These are phyloP conservation scores for Acanthurus lineatus DNA, from an alignment of 2,797 vertebrate genomes.

Conservation along the genomic window DNA sequence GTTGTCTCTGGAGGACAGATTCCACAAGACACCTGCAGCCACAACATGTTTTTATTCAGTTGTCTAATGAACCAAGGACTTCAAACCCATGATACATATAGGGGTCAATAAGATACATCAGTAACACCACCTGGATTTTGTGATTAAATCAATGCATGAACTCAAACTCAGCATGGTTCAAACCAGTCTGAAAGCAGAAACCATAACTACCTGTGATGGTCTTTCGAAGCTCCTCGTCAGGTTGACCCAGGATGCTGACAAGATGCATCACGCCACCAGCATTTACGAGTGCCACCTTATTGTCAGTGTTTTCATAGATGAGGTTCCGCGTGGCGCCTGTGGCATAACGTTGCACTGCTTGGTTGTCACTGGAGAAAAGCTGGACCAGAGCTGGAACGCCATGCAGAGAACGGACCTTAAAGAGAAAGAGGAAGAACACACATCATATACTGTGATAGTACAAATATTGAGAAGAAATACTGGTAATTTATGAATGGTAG, in stretches of 20 bases:
- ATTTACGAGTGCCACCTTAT: slow-evolving; percentile 92
- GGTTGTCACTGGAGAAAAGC: slow-evolving; percentile 92
- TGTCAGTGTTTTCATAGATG: slow-evolving; percentile 94
- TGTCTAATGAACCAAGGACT: background rate
- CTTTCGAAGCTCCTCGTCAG: slow-evolving; percentile 93
- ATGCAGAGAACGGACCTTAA: slow-evolving; percentile 91
- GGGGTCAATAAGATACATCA: background rate
- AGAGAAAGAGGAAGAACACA: background rate
- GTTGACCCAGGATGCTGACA: slow-evolving; percentile 87
- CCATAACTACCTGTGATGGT: slow-evolving; percentile 91
- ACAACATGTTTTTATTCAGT: background rate
- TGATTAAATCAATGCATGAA: background rate
- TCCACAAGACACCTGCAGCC: slow-evolving; percentile 94
- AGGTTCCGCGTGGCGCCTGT: slow-evolving; percentile 95
- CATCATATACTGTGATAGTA: background rate
- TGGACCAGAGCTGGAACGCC: slow-evolving; percentile 91
- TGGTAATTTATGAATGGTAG: background rate
- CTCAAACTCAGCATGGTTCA: background rate
- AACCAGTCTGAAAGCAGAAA: background rate
- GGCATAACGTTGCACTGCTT: slow-evolving; percentile 94
- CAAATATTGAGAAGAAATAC: background rate
- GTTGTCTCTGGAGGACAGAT: slow-evolving; percentile 96
- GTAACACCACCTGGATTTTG: background rate
- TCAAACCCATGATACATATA: background rate
- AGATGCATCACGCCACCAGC: slow-evolving; percentile 91